Percentiles rank a stretch among this genome's conserved stretches.
These are phyloP conservation scores for Corythucha ciliata DNA, from an alignment of 2,888 invertebrate genomes.

Conservation along the genomic window DNA sequence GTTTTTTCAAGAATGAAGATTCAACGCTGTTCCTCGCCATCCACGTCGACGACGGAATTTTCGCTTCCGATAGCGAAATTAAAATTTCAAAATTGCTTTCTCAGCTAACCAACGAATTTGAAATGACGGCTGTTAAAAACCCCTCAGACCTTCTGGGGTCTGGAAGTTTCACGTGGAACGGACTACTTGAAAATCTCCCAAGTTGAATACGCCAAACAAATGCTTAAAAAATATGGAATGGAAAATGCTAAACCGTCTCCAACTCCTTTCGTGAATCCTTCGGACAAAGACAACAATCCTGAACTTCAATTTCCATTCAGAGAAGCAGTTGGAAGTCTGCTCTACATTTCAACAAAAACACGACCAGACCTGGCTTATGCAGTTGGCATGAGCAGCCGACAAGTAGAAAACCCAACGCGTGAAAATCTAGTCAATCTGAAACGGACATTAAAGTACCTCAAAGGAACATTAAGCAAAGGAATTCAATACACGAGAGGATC, in stretches of 20 bases:
- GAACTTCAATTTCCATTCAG: too few species aligned
- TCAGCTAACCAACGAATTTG: constrained; percentile 29
- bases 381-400: background rate
- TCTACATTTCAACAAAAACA: background rate
- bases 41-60: constrained; percentile 33
- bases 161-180: constrained; percentile 23
- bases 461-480: constrained; percentile 19
- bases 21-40: constrained; percentile 26
- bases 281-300: too few species aligned
- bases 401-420: background rate
- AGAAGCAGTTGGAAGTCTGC: constrained; percentile 12
- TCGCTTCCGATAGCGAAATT: constrained; percentile 22
- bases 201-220: constrained; percentile 23
- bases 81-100: constrained; percentile 27
- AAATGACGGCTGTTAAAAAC: constrained; percentile 28
- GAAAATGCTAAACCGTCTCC: constrained; percentile 22
- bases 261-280: constrained; percentile 12
- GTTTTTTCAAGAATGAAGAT: constrained; percentile 25
- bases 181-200: constrained; percentile 21
- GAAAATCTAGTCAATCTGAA: background rate
- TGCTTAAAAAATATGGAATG: constrained; percentile 29
- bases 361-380: background rate
- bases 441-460: constrained; percentile 21
- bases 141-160: constrained; percentile 28
- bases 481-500: constrained; percentile 10